Evolutionary conservation across 2,888 invertebrate genomes (phyloP).

Genomic region (Actias luna): DNA sequence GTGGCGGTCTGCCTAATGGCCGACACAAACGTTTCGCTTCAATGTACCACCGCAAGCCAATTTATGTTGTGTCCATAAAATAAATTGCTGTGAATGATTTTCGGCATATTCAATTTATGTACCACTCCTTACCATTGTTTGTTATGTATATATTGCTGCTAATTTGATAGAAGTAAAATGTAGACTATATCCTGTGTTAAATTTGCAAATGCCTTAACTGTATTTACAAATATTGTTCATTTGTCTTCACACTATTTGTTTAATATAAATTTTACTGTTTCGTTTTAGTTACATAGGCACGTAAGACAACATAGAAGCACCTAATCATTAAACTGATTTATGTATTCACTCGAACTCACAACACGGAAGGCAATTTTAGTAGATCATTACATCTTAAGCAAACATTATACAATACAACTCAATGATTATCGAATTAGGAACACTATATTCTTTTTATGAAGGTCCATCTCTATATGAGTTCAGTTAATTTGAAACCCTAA

Average conservation of each 20-base stretch:
- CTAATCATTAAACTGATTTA: background rate
- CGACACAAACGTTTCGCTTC: constrained; percentile 39
- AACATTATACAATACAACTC: constrained; percentile 25
- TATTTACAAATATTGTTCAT: background rate
- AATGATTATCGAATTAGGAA: constrained; percentile 27
- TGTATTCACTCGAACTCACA: background rate
- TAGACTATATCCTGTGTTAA: background rate
- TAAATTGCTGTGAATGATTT: constrained; percentile 37
- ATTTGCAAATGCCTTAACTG: background rate
- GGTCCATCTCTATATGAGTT: constrained; percentile 35
- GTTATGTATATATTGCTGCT: background rate
- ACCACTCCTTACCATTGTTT: background rate
- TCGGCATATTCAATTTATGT: constrained; percentile 23
- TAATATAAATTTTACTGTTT: background rate
- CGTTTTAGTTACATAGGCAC: background rate
- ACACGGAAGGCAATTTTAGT: background rate
- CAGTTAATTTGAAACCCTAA: constrained; percentile 31
- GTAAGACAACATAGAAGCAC: background rate
- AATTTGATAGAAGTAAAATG: background rate
- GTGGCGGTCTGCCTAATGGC: constrained; percentile 48
- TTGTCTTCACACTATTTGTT: background rate
- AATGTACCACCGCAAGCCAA: constrained; percentile 45
- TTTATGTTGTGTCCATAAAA: constrained; percentile 42
- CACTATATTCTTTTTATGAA: constrained; percentile 32
- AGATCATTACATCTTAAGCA: background rate